phyloP scores from a whole-genome alignment of 2,797 vertebrate species.

The Arctocebus calabarensis region DNA sequence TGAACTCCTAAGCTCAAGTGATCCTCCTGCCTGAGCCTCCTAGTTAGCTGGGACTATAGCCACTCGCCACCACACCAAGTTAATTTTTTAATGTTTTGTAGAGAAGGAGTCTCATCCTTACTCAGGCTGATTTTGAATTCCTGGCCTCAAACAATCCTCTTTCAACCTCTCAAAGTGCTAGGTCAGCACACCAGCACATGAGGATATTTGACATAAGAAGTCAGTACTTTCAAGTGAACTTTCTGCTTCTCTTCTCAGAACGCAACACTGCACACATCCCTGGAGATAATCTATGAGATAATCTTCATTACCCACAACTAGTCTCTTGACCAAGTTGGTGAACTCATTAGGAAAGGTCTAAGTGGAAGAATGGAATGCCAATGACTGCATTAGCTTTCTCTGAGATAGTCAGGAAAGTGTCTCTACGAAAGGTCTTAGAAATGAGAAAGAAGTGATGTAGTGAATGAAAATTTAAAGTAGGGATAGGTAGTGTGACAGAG shows the following conservation, averaged over 20 bases:
- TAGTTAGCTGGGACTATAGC: not conserved
- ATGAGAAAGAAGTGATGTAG: not conserved
- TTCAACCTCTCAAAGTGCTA: not conserved
- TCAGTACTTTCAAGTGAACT: not conserved
- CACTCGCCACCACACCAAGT: too few species aligned
- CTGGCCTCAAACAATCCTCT: not conserved
- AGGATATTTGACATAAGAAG: not conserved
- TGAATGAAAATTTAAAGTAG: not conserved
- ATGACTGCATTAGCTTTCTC: not conserved
- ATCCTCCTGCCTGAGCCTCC: not conserved
- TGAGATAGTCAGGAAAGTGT: not conserved
- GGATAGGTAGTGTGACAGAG: not conserved
- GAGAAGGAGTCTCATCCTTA: not conserved
- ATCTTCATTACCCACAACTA: not conserved
- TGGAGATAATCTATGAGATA: not conserved
- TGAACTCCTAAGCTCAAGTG: not conserved
- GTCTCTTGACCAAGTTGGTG: not conserved
- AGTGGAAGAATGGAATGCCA: not conserved
- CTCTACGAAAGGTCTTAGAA: not conserved
- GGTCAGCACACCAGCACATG: not conserved
- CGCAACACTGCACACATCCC: not conserved
- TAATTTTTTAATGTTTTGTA: not conserved
- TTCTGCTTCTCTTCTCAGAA: not conserved
- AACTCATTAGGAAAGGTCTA: not conserved
- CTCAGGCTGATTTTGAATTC: not conserved